These are phyloP conservation scores for Scyliorhinus canicula DNA, from an alignment of 2,797 vertebrate species.

Conservation along the genomic window DNA sequence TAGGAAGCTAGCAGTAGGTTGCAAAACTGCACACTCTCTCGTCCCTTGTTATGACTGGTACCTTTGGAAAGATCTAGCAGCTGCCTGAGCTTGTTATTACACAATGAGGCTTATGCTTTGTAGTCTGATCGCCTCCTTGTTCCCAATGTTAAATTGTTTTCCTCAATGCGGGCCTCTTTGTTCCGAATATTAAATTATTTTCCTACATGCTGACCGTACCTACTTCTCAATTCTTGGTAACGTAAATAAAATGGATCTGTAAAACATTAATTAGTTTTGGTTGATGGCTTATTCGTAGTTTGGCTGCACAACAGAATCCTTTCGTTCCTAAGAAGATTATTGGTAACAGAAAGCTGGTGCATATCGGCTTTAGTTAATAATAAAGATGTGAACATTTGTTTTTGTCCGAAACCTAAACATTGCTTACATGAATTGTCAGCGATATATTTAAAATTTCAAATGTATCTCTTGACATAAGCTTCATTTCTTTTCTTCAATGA, in stretches of 20 bases:
- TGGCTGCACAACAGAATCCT: not conserved
- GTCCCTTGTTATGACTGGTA: not conserved
- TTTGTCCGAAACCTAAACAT: not conserved
- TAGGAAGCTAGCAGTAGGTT: not conserved
- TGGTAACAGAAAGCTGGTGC: not conserved
- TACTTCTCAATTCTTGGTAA: not conserved
- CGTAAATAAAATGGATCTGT: not conserved
- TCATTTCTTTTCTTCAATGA: not conserved
- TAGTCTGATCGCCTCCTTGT: conserved; percentile 5
- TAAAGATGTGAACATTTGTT: not conserved
- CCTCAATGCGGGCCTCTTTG: not conserved
- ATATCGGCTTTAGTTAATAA: not conserved
- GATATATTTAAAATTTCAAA: not conserved
- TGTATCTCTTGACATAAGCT: not conserved
- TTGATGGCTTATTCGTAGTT: not conserved
- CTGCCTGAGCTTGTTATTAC: not conserved
- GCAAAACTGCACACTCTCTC: not conserved
- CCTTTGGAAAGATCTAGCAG: not conserved
- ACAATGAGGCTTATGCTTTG: not conserved
- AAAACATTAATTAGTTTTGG: not conserved
- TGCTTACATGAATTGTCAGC: not conserved
- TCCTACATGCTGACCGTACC: not conserved
- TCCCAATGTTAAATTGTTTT: not conserved
- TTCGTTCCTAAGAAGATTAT: conserved; percentile 12
- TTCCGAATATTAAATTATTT: not conserved